Percentiles rank a stretch among this genome's conserved stretches.
phyloP scores from a whole-genome alignment of 2,888 invertebrate species.

The Coelopa pilipes region DNA sequence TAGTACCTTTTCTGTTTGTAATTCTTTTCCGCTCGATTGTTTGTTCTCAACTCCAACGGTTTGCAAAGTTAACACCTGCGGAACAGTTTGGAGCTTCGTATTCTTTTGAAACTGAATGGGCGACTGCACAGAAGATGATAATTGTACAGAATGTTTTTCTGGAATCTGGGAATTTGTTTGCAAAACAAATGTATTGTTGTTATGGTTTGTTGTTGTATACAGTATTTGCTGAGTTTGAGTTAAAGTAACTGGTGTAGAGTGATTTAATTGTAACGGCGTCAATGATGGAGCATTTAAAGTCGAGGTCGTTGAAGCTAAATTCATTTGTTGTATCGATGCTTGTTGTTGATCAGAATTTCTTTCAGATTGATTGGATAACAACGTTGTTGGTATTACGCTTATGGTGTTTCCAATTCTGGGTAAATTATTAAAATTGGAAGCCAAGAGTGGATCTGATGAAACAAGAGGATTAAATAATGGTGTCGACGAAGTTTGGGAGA shows the following conservation, averaged over 20 bases:
- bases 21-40: background rate
- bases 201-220: constrained; percentile 37
- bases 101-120: constrained; percentile 51
- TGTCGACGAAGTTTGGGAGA: constrained; percentile 31
- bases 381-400: constrained; percentile 2
- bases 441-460: constrained; percentile 56
- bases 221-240: constrained; percentile 37
- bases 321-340: background rate
- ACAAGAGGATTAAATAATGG: constrained; percentile 53
- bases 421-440: constrained; percentile 53
- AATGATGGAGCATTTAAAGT: constrained; percentile 17
- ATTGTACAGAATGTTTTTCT: constrained; percentile 44
- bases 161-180: constrained; percentile 47
- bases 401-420: constrained; percentile 36
- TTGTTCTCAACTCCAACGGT: constrained; percentile 43
- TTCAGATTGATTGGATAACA: constrained; percentile 1
- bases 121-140: constrained; percentile 38
- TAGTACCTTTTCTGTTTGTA: constrained; percentile 29
- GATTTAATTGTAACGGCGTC: constrained; percentile 40
- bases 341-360: background rate
- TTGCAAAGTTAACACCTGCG: constrained; percentile 58
- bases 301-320: background rate
- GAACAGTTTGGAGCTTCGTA: constrained; percentile 52
- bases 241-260: constrained; percentile 43
- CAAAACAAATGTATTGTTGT: constrained; percentile 53